Conservation (phyloP, 1,140 invertebrate genomes). For the Bilobella aurantiaca region DNA sequence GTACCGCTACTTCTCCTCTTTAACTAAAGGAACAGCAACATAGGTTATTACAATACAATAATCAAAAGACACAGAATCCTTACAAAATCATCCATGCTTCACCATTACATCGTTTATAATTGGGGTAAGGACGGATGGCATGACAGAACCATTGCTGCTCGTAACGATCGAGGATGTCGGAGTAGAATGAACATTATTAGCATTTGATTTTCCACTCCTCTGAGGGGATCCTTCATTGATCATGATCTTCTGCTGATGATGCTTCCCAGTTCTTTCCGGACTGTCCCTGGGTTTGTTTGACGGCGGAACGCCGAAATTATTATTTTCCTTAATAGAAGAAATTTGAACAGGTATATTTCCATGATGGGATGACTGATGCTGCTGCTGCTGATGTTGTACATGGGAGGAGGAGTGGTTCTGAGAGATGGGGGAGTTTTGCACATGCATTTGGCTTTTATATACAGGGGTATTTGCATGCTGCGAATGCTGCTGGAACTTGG, state of each 20-base stretch:
- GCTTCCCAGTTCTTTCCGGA: no score
- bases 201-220: no score
- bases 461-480: conserved; percentile 15
- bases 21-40: no score
- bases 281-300: no score
- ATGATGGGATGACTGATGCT: no score
- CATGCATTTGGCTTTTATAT: conserved; percentile 32
- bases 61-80: not conserved
- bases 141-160: conserved; percentile 19
- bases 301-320: no score
- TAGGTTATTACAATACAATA: conserved; percentile 9
- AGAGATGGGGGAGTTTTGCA: conserved; percentile 26
- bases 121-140: conserved; percentile 25
- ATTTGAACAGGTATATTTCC: no score
- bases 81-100: not conserved
- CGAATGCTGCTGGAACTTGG: conserved; percentile 10
- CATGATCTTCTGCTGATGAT: no score
- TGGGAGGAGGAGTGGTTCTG: conserved; percentile 8
- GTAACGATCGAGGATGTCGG: not conserved
- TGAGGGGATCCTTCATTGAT: no score
- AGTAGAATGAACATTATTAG: no score
- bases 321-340: no score
- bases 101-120: conserved; percentile 30
- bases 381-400: no score
- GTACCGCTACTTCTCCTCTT: conserved; percentile 29